Conservation (phyloP, 2,888 invertebrate species). For the Agonopterix alstromeriana region DNA sequence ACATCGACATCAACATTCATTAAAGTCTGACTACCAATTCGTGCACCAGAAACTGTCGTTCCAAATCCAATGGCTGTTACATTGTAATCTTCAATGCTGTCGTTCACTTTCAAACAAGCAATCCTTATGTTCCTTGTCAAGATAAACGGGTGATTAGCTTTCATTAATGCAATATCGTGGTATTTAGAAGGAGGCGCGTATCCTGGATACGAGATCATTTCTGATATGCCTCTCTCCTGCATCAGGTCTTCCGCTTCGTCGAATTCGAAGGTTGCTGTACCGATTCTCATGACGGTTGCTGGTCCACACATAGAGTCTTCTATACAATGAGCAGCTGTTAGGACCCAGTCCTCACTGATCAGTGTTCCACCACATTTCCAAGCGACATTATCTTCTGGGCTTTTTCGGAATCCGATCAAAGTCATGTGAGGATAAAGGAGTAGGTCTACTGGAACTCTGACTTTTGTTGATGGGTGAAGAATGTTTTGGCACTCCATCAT, state of each 20-base stretch:
- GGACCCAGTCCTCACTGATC: slow-evolving; percentile 55
- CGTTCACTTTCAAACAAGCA: slow-evolving; percentile 72
- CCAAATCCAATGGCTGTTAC: slow-evolving; percentile 81
- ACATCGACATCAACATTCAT: slow-evolving; percentile 68
- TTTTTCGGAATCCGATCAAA: slow-evolving; percentile 51
- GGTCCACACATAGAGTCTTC: slow-evolving; percentile 61
- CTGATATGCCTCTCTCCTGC: slow-evolving; percentile 64
- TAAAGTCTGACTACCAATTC: slow-evolving; percentile 54
- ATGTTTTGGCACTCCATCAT: slow-evolving; percentile 70
- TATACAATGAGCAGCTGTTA: slow-evolving; percentile 65
- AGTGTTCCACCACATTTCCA: slow-evolving; percentile 70
- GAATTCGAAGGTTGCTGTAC: slow-evolving; percentile 71
- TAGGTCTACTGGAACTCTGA: slow-evolving; percentile 60
- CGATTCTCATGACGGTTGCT: slow-evolving; percentile 69
- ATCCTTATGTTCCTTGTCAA: slow-evolving; percentile 76
- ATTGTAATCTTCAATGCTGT: slow-evolving; percentile 29
- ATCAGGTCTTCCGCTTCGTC: slow-evolving; percentile 66
- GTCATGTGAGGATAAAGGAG: slow-evolving; percentile 81
- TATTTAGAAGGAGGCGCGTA: slow-evolving; percentile 74
- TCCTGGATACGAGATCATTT: slow-evolving; percentile 70
- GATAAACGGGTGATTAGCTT: slow-evolving; percentile 60
- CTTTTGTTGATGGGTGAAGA: slow-evolving; percentile 37
- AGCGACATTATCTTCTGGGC: slow-evolving; percentile 15
- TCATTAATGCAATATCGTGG: slow-evolving; percentile 82
- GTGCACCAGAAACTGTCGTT: slow-evolving; percentile 59